Evolutionary conservation across 2,113 vertebrate species (phyloP).

Genomic region (Macquaria australasica): DNA sequence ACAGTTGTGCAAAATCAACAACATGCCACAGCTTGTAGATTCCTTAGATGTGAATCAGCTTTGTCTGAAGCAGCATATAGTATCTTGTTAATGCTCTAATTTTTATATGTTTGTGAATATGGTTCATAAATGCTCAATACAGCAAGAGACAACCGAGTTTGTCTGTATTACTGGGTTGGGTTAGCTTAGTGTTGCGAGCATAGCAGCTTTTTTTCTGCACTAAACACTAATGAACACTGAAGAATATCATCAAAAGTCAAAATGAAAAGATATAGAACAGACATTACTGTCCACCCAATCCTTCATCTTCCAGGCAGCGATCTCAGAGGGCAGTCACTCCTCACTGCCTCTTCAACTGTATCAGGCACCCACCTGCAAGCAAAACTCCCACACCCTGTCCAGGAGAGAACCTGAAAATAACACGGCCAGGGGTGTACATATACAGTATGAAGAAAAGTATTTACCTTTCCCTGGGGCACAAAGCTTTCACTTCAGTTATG

Average conservation of each 20-base stretch:
- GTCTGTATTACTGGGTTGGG: neutral
- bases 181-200: neutral
- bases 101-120: neutral
- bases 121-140: neutral
- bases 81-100: neutral
- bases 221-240: neutral
- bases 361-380: slow-evolving; percentile 66
- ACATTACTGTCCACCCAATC: slow-evolving; percentile 24
- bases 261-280: slow-evolving; percentile 36
- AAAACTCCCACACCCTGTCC: slow-evolving; percentile 76
- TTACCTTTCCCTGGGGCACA: slow-evolving; percentile 33
- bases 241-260: neutral
- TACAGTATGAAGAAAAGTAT: slow-evolving; percentile 39
- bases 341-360: slow-evolving; percentile 72
- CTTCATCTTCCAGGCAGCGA: slow-evolving; percentile 48
- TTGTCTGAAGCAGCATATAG: neutral
- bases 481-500: slow-evolving; percentile 22
- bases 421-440: slow-evolving; percentile 55
- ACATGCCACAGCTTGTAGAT: neutral
- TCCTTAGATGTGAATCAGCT: neutral
- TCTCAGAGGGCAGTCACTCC: slow-evolving; percentile 64
- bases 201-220: neutral
- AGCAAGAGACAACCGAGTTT: neutral
- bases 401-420: slow-evolving; percentile 73
- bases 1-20: slow-evolving; percentile 14